Evolutionary conservation across 2,797 vertebrate species (phyloP).

Genomic region (Cynodonichthys magdalenae): DNA sequence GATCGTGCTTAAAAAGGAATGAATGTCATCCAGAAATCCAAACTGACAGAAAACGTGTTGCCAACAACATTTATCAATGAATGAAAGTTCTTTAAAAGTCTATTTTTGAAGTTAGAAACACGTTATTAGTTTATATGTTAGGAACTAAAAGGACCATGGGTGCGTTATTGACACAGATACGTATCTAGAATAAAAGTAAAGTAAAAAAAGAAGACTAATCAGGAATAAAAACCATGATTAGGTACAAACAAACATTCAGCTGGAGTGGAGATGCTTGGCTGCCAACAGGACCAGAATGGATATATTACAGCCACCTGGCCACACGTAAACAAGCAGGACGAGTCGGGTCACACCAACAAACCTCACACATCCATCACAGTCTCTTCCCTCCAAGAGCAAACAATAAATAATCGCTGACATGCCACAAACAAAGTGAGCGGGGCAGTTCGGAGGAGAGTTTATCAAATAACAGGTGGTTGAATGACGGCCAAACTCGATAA

Average conservation of each 20-base stretch:
- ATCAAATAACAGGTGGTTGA: conserved; percentile 55
- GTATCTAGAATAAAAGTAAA: not conserved
- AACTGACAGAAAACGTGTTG: not conserved
- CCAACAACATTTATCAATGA: not conserved
- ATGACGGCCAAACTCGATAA: conserved; percentile 34
- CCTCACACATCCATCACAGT: conserved; percentile 14
- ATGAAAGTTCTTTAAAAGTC: not conserved
- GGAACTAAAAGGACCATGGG: too few relatives aligned
- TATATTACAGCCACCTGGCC: conserved; percentile 5
- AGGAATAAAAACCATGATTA: not conserved
- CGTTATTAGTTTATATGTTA: too few relatives aligned
- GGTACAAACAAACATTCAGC: conserved; percentile 4
- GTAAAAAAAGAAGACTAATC: conserved; percentile 2
- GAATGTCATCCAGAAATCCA: not conserved
- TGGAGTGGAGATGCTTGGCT: not conserved
- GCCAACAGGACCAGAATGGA: not conserved
- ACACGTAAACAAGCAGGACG: conserved; percentile 1
- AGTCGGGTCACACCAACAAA: conserved; percentile 10
- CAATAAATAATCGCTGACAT: conserved; percentile 28
- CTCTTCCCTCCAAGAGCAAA: conserved; percentile 17
- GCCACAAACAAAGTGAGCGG: conserved; percentile 16
- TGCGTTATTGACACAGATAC: too few relatives aligned
- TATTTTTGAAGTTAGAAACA: not conserved
- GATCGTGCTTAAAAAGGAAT: not conserved
- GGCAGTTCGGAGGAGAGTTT: conserved; percentile 36